These are phyloP conservation scores for Bagarius yarrelli DNA, from an alignment of 2,113 vertebrate species.

Conservation along the genomic window DNA sequence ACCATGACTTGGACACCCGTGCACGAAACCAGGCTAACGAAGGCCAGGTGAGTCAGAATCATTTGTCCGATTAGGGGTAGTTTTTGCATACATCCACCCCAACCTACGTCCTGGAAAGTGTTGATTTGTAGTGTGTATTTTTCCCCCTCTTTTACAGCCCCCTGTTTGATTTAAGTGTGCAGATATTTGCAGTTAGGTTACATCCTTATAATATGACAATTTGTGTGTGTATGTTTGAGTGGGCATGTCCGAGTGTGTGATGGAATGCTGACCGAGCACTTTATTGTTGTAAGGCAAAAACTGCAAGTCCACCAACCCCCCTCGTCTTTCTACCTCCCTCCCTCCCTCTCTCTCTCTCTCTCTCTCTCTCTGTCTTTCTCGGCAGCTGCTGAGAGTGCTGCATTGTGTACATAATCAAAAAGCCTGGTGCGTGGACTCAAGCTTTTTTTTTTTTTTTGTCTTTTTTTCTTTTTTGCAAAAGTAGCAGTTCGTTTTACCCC, in stretches of 20 bases:
- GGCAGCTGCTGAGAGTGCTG: conserved; percentile 51
- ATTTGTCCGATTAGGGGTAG: not conserved
- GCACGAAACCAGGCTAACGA: conserved; percentile 83
- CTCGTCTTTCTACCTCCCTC: not conserved
- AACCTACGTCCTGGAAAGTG: not conserved
- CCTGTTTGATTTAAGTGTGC: not conserved
- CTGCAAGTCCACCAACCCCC: conserved; percentile 28
- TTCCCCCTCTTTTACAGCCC: not conserved
- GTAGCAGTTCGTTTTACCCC: conserved; percentile 47
- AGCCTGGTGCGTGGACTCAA: conserved; percentile 27
- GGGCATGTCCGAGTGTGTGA: not conserved
- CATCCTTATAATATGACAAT: not conserved
- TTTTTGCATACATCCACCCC: not conserved
- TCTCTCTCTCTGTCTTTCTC: too few species aligned
- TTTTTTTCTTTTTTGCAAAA: conserved; percentile 45
- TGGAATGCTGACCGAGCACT: conserved; percentile 40
- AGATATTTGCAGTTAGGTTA: not conserved
- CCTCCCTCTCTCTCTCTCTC: not conserved
- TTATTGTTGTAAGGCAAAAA: conserved; percentile 43
- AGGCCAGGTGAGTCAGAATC: conserved; percentile 76
- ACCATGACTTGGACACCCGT: conserved; percentile 89
- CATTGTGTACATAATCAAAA: conserved; percentile 45
- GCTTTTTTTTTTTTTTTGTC: conserved; percentile 34
- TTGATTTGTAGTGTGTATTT: not conserved
- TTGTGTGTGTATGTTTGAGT: not conserved